Percentiles rank a stretch among this genome's conserved stretches.
These are phyloP conservation scores for Chloroceryle amazona DNA, from an alignment of 2,797 vertebrate genomes.

Conservation along the genomic window DNA sequence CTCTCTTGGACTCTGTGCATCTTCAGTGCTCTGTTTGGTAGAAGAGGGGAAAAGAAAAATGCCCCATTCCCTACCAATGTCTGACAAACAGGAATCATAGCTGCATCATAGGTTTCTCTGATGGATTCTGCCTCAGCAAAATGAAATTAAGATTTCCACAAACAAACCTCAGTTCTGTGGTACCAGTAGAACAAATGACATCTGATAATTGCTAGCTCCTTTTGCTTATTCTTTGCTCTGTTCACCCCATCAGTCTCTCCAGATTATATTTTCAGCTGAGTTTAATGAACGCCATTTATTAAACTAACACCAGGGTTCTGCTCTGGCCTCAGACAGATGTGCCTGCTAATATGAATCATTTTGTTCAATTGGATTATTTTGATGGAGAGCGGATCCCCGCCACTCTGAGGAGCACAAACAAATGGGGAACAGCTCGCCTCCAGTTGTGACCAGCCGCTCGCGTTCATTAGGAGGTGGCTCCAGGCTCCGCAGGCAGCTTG, in stretches of 20 bases:
- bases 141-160: conserved; percentile 82
- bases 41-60: conserved; percentile 24
- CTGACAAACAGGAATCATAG: conserved; percentile 54
- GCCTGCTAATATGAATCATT: conserved; percentile 81
- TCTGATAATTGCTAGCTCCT: conserved; percentile 76
- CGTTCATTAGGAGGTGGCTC: conserved; percentile 64
- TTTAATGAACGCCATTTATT: conserved; percentile 84
- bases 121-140: conserved; percentile 74
- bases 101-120: conserved; percentile 56
- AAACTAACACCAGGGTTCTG: conserved; percentile 80
- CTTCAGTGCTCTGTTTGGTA: background rate
- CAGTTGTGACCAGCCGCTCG: conserved; percentile 57
- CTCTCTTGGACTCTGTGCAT: background rate
- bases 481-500: conserved; percentile 5
- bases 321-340: conserved; percentile 82
- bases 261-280: conserved; percentile 82
- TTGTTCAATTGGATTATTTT: conserved; percentile 82
- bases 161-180: conserved; percentile 65
- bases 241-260: conserved; percentile 78
- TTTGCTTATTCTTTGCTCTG: conserved; percentile 80
- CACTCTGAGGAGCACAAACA: conserved; percentile 61
- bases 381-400: conserved; percentile 72
- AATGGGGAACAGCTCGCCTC: conserved; percentile 58
- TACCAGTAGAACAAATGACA: conserved; percentile 78
- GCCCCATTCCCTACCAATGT: background rate